Percentiles rank a stretch among this genome's conserved stretches.
Conservation (phyloP, 1,140 invertebrate genomes). For the Goniozus legneri region DNA sequence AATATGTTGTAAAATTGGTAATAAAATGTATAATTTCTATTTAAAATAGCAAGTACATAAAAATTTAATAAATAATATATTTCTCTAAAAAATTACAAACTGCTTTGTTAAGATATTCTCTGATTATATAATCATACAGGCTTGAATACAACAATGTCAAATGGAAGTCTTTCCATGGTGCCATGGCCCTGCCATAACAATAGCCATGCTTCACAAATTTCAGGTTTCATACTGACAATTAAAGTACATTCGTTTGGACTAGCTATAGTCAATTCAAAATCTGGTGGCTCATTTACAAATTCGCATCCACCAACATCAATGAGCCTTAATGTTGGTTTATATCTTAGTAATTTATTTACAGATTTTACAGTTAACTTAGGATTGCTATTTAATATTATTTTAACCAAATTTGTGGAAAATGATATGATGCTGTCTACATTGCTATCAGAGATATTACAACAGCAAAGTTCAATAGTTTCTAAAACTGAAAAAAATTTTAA, state of each 20-base stretch:
- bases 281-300: slow-evolving; percentile 27
- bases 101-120: no score
- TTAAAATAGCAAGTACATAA: slow-evolving; percentile 22
- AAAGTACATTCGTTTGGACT: slow-evolving; percentile 39
- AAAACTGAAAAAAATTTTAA: no score
- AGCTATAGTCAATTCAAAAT: slow-evolving; percentile 22
- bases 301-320: slow-evolving; percentile 41
- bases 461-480: slow-evolving; percentile 40
- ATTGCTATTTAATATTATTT: slow-evolving; percentile 41
- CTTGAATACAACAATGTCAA: slow-evolving; percentile 40
- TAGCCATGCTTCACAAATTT: slow-evolving; percentile 37
- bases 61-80: neutral
- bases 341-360: slow-evolving; percentile 29
- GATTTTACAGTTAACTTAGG: slow-evolving; percentile 33
- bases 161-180: slow-evolving; percentile 27
- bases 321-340: slow-evolving; percentile 35
- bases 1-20: slow-evolving; percentile 52
- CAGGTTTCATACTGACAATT: slow-evolving; percentile 31
- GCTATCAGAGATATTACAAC: slow-evolving; percentile 34
- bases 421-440: slow-evolving; percentile 37
- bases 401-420: slow-evolving; percentile 36
- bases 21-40: slow-evolving; percentile 44
- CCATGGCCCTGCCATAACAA: slow-evolving; percentile 37
- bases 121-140: no score
- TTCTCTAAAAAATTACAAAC: neutral